These are phyloP conservation scores for Masnerella sp. DNA, from an alignment of 2,888 invertebrate species.

Conservation along the genomic window DNA sequence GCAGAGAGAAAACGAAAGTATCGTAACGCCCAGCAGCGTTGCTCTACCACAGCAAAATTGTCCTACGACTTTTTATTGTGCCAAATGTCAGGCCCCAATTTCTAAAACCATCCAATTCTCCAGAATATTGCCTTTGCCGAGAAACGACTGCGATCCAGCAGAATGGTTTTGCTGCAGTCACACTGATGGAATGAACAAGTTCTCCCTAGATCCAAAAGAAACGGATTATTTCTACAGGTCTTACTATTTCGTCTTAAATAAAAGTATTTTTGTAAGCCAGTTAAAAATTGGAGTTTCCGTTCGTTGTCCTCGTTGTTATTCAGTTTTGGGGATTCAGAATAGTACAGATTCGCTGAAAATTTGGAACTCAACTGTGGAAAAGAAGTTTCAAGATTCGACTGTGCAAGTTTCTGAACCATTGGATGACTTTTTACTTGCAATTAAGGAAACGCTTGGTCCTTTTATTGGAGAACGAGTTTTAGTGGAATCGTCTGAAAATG, in stretches of 20 bases:
- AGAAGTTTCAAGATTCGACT: constrained; percentile 46
- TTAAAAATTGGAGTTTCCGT: constrained; percentile 65
- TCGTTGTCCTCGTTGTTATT: constrained; percentile 70
- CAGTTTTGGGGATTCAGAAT: constrained; percentile 66
- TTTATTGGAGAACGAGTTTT: constrained; percentile 69
- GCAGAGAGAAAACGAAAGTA: neutral
- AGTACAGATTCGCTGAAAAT: constrained; percentile 67
- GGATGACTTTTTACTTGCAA: constrained; percentile 69
- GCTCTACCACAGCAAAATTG: constrained; percentile 62
- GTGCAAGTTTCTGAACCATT: constrained; percentile 57
- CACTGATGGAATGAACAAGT: constrained; percentile 9
- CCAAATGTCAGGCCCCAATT: constrained; percentile 65
- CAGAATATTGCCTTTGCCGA: constrained; percentile 71
- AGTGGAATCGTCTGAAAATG: constrained; percentile 66
- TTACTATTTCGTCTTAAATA: constrained; percentile 67
- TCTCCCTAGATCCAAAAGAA: constrained; percentile 64
- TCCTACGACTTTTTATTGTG: constrained; percentile 65
- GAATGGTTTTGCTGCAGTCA: constrained; percentile 76
- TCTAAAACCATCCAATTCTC: constrained; percentile 65
- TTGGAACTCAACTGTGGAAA: constrained; percentile 72
- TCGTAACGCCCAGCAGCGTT: constrained; percentile 34
- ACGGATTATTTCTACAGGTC: constrained; percentile 72
- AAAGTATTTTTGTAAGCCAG: constrained; percentile 62
- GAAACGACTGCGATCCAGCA: constrained; percentile 70
- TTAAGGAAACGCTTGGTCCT: constrained; percentile 66